Evolutionary conservation across 2,113 vertebrate genomes (phyloP).

Genomic region (Pangasianodon hypophthalmus): DNA sequence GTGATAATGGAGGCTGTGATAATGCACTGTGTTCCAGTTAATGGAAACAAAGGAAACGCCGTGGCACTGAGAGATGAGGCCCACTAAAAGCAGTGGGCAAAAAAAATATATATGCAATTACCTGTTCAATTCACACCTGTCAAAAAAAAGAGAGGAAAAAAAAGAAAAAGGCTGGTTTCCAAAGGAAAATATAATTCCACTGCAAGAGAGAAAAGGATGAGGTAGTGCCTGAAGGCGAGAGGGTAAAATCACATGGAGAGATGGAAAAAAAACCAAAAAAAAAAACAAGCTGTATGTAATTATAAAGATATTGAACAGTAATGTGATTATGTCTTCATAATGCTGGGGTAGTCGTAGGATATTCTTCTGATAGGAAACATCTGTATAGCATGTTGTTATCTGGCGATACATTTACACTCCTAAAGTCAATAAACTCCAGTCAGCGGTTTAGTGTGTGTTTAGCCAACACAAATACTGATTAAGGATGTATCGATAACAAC

Average conservation of each 20-base stretch:
- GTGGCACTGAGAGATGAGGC: slow-evolving; percentile 30
- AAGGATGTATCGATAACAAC: background rate
- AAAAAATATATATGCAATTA: slow-evolving; percentile 48
- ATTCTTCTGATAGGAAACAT: background rate
- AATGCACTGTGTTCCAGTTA: slow-evolving; percentile 49
- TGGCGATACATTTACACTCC: background rate
- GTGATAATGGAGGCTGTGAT: slow-evolving; percentile 47
- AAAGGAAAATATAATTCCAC: slow-evolving; percentile 52
- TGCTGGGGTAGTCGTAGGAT: background rate
- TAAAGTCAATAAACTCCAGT: background rate
- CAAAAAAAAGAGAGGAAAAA: background rate
- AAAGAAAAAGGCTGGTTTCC: background rate
- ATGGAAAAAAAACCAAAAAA: background rate
- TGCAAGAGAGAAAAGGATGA: slow-evolving; percentile 48
- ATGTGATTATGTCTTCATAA: slow-evolving; percentile 26
- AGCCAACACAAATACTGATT: background rate
- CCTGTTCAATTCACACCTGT: slow-evolving; percentile 51
- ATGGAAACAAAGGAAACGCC: slow-evolving; percentile 50
- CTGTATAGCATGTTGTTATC: background rate
- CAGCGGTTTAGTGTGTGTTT: background rate
- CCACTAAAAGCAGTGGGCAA: slow-evolving; percentile 23
- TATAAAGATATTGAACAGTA: slow-evolving; percentile 9
- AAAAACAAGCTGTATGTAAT: slow-evolving; percentile 25
- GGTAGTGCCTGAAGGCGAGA: slow-evolving; percentile 21
- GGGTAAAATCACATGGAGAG: background rate